A percentile compares a stretch with the other conserved stretches of the same genome.
These are phyloP conservation scores for Oryzaephilus surinamensis DNA, from an alignment of 1,140 invertebrate genomes.

Conservation along the genomic window DNA sequence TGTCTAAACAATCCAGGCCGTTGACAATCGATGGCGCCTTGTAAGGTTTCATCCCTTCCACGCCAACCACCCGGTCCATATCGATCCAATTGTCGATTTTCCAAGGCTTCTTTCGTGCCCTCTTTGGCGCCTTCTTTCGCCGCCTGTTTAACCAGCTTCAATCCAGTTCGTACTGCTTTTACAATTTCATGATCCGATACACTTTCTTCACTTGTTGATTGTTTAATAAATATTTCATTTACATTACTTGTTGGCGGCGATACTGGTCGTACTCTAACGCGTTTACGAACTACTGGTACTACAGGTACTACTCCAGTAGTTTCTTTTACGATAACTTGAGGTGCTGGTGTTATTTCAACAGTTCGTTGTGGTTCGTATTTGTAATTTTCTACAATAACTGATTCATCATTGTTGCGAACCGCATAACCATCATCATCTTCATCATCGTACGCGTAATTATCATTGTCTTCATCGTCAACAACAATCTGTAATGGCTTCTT, in stretches of 20 bases:
- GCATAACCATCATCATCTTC: conserved; percentile 26
- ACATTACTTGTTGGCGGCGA: conserved; percentile 18
- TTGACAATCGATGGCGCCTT: conserved; percentile 57
- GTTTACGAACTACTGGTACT: conserved; percentile 9
- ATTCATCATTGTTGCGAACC: conserved; percentile 30
- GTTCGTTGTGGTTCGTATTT: conserved; percentile 19
- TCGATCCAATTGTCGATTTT: conserved; percentile 36
- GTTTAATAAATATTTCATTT: conserved; percentile 12
- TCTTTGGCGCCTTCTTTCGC: conserved; percentile 23
- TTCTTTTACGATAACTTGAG: conserved; percentile 17
- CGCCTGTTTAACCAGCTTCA: conserved; percentile 23
- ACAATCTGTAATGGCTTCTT: conserved; percentile 31
- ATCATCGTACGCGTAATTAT: too few relatives aligned
- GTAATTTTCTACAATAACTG: conserved; percentile 17
- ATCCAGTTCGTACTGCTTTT: conserved; percentile 19
- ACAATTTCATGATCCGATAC: conserved; percentile 14
- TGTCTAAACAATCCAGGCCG: conserved; percentile 72
- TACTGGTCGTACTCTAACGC: conserved; percentile 10
- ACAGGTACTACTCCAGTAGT: conserved; percentile 6
- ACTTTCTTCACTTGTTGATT: conserved; percentile 9
- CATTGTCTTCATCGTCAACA: conserved; percentile 19
- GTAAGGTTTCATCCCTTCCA: conserved; percentile 45
- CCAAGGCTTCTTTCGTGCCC: conserved; percentile 15
- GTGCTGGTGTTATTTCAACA: conserved; percentile 17
- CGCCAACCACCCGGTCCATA: conserved; percentile 45